A percentile compares a stretch with the other conserved stretches of the same genome.
phyloP scores from a whole-genome alignment of 2,113 vertebrate genomes.

The Daphoenositta chrysoptera region DNA sequence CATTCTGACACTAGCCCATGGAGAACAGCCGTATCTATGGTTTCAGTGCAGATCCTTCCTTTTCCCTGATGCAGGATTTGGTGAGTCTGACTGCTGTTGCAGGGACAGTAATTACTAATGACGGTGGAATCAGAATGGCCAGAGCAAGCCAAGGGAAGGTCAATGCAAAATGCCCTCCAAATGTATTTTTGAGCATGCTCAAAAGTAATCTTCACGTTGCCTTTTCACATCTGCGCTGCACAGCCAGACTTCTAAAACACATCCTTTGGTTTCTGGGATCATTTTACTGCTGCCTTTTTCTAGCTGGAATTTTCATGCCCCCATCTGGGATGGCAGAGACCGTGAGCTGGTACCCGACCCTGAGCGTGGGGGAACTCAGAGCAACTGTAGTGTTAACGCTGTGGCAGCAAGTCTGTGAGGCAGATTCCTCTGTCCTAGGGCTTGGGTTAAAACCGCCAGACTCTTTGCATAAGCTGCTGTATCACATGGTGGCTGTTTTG shows the following conservation, averaged over 20 bases:
- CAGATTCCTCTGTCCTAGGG: not conserved
- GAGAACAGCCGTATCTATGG: not conserved
- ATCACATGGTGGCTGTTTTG: slow-evolving; percentile 10
- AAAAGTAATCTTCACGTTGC: not conserved
- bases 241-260: not conserved
- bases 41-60: not conserved
- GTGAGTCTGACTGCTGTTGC: not conserved
- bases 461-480: not conserved
- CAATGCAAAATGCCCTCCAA: not conserved
- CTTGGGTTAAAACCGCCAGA: not conserved
- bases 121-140: not conserved
- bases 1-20: slow-evolving; percentile 16
- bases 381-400: accelerated
- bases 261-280: not conserved
- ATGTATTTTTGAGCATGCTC: not conserved
- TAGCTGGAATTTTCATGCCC: not conserved
- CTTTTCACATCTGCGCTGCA: not conserved
- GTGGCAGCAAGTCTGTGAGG: not conserved
- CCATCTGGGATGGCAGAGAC: not conserved
- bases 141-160: not conserved
- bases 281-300: not conserved
- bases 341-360: not conserved
- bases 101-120: not conserved
- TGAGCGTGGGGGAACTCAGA: accelerated
- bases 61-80: not conserved